These are phyloP conservation scores for Salvelinus alpinus DNA, from an alignment of 2,113 vertebrate genomes.

Conservation along the genomic window DNA sequence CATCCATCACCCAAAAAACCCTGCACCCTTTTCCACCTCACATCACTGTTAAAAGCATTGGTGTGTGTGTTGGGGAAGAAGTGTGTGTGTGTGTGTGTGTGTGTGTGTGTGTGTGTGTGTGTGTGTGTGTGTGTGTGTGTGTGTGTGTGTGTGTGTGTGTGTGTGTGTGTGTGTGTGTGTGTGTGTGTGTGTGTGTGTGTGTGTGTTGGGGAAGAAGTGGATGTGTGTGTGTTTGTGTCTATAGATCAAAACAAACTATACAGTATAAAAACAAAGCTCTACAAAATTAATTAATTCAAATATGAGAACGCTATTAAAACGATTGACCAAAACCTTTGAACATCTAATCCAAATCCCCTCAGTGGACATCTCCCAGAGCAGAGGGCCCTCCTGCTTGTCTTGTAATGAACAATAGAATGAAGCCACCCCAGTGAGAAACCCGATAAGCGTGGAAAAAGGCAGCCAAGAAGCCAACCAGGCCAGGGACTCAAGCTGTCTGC, in stretches of 20 bases:
- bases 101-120: neutral
- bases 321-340: conserved; percentile 42
- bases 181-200: neutral
- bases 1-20: conserved; percentile 63
- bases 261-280: neutral
- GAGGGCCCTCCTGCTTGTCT: conserved; percentile 78
- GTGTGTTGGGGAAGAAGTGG: neutral
- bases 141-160: conserved; percentile 18
- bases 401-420: conserved; percentile 78
- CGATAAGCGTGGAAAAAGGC: conserved; percentile 80
- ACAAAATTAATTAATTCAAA: conserved; percentile 3
- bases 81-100: conserved; percentile 23
- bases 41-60: neutral
- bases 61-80: conserved; percentile 12
- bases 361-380: conserved; percentile 37
- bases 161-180: neutral
- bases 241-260: neutral
- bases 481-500: conserved; percentile 72
- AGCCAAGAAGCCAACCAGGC: conserved; percentile 57
- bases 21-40: conserved; percentile 27
- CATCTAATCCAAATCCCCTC: conserved; percentile 49
- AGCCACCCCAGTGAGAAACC: conserved; percentile 83
- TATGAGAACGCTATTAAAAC: conserved; percentile 16
- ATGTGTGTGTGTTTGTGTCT: too few relatives aligned
- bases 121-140: neutral